Conservation (phyloP, 2,797 vertebrate genomes). For the Myotis daubentonii region DNA sequence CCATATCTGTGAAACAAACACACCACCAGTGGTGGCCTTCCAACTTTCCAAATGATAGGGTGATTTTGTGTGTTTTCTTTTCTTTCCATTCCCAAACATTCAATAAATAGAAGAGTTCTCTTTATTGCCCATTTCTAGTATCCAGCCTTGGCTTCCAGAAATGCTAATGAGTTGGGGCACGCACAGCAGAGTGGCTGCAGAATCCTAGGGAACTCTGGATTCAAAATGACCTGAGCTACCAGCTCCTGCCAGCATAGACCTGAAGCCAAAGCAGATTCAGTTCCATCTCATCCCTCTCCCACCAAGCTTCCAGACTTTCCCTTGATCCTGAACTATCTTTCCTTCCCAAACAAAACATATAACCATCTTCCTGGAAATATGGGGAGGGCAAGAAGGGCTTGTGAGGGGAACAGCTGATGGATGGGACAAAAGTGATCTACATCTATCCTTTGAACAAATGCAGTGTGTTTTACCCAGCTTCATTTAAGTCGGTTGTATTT, state of each 20-base stretch:
- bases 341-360: background rate
- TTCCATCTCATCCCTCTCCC: background rate
- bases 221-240: background rate
- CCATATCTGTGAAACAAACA: background rate
- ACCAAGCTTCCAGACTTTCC: background rate
- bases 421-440: background rate
- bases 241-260: background rate
- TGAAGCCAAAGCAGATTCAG: background rate
- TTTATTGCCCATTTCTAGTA: background rate
- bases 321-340: background rate
- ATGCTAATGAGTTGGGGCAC: background rate
- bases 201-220: background rate
- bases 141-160: background rate
- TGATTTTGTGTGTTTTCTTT: background rate
- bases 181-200: background rate
- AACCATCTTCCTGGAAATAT: background rate
- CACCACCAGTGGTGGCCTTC: background rate
- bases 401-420: background rate
- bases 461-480: background rate
- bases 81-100: background rate
- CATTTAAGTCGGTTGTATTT: slow-evolving; percentile 1
- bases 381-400: background rate
- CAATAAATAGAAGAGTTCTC: background rate
- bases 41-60: background rate
- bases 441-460: background rate